Percentiles rank a stretch among this genome's conserved stretches.
Evolutionary conservation across 2,888 invertebrate species (phyloP).

Genomic region (Hydrotaea diabolus): DNA sequence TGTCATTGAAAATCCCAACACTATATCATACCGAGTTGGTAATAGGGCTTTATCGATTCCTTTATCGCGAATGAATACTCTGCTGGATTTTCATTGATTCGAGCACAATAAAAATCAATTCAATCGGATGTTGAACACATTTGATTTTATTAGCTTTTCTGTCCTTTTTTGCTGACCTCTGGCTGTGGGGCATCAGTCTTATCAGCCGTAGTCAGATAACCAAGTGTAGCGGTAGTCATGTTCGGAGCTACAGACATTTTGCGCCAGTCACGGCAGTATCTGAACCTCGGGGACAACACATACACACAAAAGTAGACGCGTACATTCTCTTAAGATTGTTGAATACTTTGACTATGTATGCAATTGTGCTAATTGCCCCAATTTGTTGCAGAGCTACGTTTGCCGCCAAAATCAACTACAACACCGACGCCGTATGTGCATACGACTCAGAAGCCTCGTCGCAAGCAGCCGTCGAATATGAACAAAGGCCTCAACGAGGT

Average conservation of each 20-base stretch:
- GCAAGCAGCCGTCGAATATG: constrained; percentile 75
- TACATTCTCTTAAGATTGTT: neutral
- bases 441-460: constrained; percentile 78
- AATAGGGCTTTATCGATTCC: constrained; percentile 64
- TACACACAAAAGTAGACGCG: neutral
- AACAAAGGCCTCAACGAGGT: constrained; percentile 80
- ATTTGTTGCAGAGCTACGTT: constrained; percentile 79
- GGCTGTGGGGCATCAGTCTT: neutral
- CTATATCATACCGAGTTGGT: constrained; percentile 58
- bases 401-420: constrained; percentile 80
- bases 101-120: constrained; percentile 68
- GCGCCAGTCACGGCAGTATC: constrained; percentile 6
- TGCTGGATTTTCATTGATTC: constrained; percentile 46
- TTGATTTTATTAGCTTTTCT: constrained; percentile 64
- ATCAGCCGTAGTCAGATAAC: neutral
- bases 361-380: constrained; percentile 67
- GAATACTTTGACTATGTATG: constrained; percentile 35
- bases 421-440: constrained; percentile 77
- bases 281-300: neutral
- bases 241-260: constrained; percentile 35
- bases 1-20: constrained; percentile 47
- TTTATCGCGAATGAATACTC: constrained; percentile 43
- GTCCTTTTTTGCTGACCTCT: neutral
- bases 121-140: constrained; percentile 63
- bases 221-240: neutral